A percentile compares a stretch with the other conserved stretches of the same genome.
Evolutionary conservation across 2,888 invertebrate genomes (phyloP).

Genomic region (Xanthia icteritia): DNA sequence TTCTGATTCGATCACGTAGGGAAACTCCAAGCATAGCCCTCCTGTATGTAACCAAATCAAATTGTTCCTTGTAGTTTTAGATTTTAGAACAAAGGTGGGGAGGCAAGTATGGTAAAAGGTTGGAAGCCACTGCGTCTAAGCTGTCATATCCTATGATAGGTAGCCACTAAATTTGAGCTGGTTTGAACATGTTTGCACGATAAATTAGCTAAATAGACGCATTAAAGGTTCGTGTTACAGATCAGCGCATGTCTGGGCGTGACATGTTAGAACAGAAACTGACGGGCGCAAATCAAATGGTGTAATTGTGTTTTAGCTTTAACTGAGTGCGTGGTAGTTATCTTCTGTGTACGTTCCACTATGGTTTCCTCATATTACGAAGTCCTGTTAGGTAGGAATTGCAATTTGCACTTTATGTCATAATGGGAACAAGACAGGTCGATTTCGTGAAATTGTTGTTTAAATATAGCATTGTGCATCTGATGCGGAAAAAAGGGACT

Average conservation of each 20-base stretch:
- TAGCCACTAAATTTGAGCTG: conserved; percentile 50
- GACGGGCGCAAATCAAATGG: conserved; percentile 36
- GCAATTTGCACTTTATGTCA: neutral
- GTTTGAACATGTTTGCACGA: conserved; percentile 49
- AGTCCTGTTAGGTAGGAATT: neutral
- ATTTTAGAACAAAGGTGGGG: neutral
- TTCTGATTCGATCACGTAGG: no score
- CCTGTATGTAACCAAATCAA: no score
- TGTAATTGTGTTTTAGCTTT: conserved; percentile 22
- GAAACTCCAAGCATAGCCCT: no score
- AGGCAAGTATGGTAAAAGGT: neutral
- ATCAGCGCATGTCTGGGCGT: conserved; percentile 39
- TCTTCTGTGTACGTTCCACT: neutral
- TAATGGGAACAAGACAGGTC: neutral
- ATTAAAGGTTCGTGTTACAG: conserved; percentile 49
- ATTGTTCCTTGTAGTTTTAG: no score
- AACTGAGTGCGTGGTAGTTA: neutral
- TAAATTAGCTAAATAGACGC: conserved; percentile 55
- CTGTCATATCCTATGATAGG: conserved; percentile 44
- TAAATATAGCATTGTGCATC: neutral
- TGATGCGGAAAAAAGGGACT: neutral
- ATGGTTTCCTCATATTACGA: conserved; percentile 3
- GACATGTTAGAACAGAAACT: conserved; percentile 36
- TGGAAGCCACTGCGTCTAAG: neutral
- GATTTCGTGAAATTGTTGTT: neutral